phyloP scores from a whole-genome alignment of 2,888 invertebrate genomes.

The Magallana nippona region DNA sequence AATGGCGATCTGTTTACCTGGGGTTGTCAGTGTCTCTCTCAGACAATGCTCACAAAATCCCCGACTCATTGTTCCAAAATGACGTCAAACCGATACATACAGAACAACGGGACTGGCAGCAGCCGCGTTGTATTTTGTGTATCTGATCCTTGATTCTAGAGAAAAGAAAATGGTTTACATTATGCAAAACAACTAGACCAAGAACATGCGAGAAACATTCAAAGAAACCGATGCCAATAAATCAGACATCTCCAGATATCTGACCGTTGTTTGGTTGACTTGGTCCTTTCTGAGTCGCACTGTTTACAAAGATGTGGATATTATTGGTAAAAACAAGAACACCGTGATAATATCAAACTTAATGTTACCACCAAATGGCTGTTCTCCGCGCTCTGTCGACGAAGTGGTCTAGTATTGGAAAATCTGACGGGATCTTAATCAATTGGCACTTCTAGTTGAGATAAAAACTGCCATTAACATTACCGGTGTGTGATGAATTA shows the following conservation, averaged over 20 bases:
- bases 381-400: background rate
- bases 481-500: background rate
- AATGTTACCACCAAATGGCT: slow-evolving; percentile 7
- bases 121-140: background rate
- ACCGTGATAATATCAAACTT: background rate
- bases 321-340: background rate
- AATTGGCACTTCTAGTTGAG: slow-evolving; percentile 24
- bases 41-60: background rate
- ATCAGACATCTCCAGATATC: background rate
- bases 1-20: background rate
- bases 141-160: background rate
- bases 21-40: background rate
- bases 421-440: slow-evolving; percentile 31
- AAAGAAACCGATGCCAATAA: background rate
- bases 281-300: background rate
- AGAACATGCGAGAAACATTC: background rate
- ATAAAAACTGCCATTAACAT: slow-evolving; percentile 25
- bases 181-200: background rate
- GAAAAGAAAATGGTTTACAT: background rate
- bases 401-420: slow-evolving; percentile 16
- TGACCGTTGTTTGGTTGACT: background rate
- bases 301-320: background rate
- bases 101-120: background rate
- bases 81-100: background rate
- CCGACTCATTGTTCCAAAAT: background rate